Evolutionary conservation across 2,888 invertebrate genomes (phyloP).

Genomic region (Calameuta filiformis): DNA sequence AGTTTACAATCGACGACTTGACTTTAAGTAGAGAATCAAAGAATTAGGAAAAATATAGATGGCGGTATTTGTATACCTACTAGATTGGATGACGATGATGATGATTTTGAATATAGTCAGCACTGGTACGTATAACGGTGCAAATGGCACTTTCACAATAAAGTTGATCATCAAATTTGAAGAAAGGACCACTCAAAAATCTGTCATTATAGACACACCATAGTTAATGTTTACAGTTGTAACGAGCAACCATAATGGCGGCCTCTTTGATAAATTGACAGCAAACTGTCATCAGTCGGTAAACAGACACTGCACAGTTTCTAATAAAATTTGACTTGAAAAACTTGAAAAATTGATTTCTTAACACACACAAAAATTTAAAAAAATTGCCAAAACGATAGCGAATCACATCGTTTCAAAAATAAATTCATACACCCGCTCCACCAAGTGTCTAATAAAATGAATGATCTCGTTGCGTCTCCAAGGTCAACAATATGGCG

Average conservation of each 20-base stretch:
- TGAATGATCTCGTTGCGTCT: not conserved
- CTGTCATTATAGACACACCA: not conserved
- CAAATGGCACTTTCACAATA: not conserved
- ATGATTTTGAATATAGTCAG: not conserved
- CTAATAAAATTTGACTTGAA: not conserved
- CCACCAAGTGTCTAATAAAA: not conserved
- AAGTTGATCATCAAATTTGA: not conserved
- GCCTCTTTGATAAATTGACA: not conserved
- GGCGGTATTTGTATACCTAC: not conserved
- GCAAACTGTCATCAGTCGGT: not conserved
- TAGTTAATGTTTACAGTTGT: not conserved
- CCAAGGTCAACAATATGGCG: constrained; percentile 46
- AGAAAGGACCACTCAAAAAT: not conserved
- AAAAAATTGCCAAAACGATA: not conserved
- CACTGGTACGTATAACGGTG: not conserved
- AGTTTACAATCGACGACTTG: not conserved
- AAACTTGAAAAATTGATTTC: not conserved
- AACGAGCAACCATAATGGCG: not conserved
- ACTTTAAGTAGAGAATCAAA: not conserved
- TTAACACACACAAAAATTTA: not conserved
- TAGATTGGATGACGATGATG: not conserved
- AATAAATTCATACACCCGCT: not conserved
- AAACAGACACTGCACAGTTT: not conserved
- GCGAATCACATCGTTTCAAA: not conserved
- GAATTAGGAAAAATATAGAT: not conserved